These are phyloP conservation scores for Varecia variegata DNA, from an alignment of 2,797 vertebrate species.

Conservation along the genomic window DNA sequence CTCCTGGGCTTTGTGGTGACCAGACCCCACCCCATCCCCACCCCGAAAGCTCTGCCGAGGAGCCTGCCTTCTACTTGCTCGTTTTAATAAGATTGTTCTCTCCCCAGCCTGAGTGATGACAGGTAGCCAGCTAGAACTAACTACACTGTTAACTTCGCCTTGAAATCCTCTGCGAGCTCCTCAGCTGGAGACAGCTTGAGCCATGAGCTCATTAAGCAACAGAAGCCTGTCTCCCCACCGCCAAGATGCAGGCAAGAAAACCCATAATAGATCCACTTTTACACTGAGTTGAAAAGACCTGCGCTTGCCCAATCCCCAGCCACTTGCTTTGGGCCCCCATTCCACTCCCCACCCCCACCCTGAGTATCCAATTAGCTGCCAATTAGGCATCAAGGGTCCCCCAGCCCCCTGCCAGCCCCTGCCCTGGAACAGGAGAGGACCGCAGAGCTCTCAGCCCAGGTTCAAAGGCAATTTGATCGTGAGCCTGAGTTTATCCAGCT, in stretches of 20 bases:
- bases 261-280: not conserved
- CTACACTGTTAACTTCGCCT: constrained; percentile 34
- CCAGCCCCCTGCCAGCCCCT: not conserved
- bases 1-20: not conserved
- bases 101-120: not conserved
- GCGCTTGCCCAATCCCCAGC: not conserved
- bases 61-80: constrained; percentile 4
- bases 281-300: not conserved
- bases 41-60: not conserved
- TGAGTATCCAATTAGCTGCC: not conserved
- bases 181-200: constrained; percentile 43
- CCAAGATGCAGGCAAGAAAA: not conserved
- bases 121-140: constrained; percentile 51
- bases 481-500: constrained; percentile 57
- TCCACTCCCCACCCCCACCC: not conserved
- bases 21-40: not conserved
- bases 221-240: not conserved
- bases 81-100: constrained; percentile 39
- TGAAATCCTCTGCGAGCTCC: not conserved
- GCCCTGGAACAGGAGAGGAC: constrained; percentile 10
- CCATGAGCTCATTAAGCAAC: constrained; percentile 61
- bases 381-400: constrained; percentile 29
- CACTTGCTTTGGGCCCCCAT: not conserved
- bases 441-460: not conserved
- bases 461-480: constrained; percentile 71